Evolutionary conservation across 1,140 invertebrate genomes (phyloP).

Genomic region (Hypothenemus hampei): DNA sequence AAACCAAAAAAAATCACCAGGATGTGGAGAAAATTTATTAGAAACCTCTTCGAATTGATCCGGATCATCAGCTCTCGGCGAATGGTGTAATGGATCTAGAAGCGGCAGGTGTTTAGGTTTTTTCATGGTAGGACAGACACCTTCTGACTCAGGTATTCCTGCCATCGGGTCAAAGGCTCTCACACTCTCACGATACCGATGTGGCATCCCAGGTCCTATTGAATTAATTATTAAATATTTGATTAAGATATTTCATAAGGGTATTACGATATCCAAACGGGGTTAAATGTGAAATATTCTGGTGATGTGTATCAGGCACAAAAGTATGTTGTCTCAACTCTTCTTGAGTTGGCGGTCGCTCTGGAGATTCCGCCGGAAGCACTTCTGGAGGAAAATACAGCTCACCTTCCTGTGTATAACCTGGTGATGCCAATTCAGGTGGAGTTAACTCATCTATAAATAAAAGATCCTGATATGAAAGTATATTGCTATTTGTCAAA

Average conservation of each 20-base stretch:
- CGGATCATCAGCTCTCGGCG: not conserved
- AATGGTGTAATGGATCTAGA: too few species aligned
- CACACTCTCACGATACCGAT: not conserved
- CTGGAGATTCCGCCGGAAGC: not conserved
- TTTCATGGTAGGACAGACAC: too few species aligned
- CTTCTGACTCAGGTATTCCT: not conserved
- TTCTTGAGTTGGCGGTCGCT: not conserved
- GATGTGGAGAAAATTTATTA: not conserved
- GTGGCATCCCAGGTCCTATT: not conserved
- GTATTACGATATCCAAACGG: too few species aligned
- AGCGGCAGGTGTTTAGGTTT: too few species aligned
- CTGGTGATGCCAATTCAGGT: too few species aligned
- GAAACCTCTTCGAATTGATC: not conserved
- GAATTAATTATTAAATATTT: too few species aligned
- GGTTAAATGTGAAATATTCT: not conserved
- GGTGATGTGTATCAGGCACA: not conserved
- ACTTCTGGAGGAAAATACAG: not conserved
- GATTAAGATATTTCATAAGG: too few species aligned
- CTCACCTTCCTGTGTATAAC: too few species aligned
- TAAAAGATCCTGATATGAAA: too few species aligned
- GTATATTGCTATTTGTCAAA: too few species aligned
- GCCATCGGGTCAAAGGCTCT: not conserved
- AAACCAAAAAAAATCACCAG: too few species aligned
- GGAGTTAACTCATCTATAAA: too few species aligned
- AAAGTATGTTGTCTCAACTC: conserved; percentile 1